Percentiles rank a stretch among this genome's conserved stretches.
Conservation (phyloP, 2,888 invertebrate species). For the Melieria picta region DNA sequence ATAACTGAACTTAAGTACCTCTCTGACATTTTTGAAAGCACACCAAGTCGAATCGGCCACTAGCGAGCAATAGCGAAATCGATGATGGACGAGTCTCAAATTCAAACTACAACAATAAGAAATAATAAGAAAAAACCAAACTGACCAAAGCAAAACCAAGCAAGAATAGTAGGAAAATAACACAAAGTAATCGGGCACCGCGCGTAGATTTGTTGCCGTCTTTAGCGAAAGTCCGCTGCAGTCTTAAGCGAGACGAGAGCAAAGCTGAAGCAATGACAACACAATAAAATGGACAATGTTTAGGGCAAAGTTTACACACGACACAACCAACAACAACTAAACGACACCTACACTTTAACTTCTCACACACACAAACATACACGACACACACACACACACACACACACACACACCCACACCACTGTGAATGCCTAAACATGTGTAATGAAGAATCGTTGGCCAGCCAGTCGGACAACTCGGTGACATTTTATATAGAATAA, state of each 20-base stretch:
- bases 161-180: slow-evolving; percentile 26
- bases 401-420: slow-evolving; percentile 15
- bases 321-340: too few species aligned
- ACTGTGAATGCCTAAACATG: slow-evolving; percentile 27
- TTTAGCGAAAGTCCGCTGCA: too few species aligned
- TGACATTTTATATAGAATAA: slow-evolving; percentile 32
- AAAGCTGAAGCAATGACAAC: slow-evolving; percentile 38
- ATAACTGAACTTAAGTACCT: slow-evolving; percentile 20
- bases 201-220: too few species aligned
- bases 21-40: slow-evolving; percentile 8
- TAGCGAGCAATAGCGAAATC: too few species aligned
- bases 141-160: slow-evolving; percentile 46
- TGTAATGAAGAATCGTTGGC: slow-evolving; percentile 17
- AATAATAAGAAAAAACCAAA: slow-evolving; percentile 39
- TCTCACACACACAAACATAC: neutral
- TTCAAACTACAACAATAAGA: neutral
- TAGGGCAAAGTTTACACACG: neutral
- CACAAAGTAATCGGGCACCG: neutral
- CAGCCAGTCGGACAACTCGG: too few species aligned
- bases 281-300: neutral
- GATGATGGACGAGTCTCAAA: too few species aligned
- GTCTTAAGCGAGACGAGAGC: neutral
- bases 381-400: neutral
- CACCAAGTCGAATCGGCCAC: slow-evolving; percentile 5
- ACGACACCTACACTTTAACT: too few species aligned